A percentile compares a stretch with the other conserved stretches of the same genome.
Evolutionary conservation across 2,888 invertebrate species (phyloP).

Genomic region (Chesias legatella): DNA sequence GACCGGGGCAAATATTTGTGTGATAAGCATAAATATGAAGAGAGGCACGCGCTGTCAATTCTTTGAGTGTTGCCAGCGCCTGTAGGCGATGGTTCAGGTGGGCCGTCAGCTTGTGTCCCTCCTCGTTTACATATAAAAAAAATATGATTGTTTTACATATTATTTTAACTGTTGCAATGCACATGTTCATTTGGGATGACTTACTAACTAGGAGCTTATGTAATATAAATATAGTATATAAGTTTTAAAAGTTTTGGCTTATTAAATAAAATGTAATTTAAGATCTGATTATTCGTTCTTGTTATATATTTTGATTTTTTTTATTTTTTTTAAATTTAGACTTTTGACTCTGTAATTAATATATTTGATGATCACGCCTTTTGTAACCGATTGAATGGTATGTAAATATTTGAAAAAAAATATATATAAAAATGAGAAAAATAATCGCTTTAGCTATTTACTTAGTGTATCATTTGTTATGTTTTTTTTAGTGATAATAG

Average conservation of each 20-base stretch:
- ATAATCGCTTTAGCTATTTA: slow-evolving; percentile 26
- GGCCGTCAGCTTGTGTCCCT: no score
- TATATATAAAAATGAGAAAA: slow-evolving; percentile 16
- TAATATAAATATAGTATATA: neutral
- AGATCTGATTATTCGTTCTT: slow-evolving; percentile 23
- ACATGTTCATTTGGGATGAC: no score
- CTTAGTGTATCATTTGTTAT: slow-evolving; percentile 30
- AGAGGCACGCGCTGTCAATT: no score
- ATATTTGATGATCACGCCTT: slow-evolving; percentile 5
- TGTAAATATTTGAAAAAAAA: slow-evolving; percentile 22
- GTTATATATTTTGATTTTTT: slow-evolving; percentile 17
- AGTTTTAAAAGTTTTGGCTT: slow-evolving; percentile 4
- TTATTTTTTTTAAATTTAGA: no score
- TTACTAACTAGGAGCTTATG: no score
- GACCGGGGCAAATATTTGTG: no score
- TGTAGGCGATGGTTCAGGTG: no score
- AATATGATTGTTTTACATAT: no score
- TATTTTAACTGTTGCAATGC: no score
- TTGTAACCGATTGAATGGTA: slow-evolving; percentile 13
- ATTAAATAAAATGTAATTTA: slow-evolving; percentile 10
- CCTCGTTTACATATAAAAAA: no score
- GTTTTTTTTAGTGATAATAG: slow-evolving; percentile 35
- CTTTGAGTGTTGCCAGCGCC: no score
- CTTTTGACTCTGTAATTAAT: slow-evolving; percentile 11
- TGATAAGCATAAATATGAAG: no score